Percentiles rank a stretch among this genome's conserved stretches.
Evolutionary conservation across 2,888 invertebrate species (phyloP).

Genomic region (Andricus curvator): DNA sequence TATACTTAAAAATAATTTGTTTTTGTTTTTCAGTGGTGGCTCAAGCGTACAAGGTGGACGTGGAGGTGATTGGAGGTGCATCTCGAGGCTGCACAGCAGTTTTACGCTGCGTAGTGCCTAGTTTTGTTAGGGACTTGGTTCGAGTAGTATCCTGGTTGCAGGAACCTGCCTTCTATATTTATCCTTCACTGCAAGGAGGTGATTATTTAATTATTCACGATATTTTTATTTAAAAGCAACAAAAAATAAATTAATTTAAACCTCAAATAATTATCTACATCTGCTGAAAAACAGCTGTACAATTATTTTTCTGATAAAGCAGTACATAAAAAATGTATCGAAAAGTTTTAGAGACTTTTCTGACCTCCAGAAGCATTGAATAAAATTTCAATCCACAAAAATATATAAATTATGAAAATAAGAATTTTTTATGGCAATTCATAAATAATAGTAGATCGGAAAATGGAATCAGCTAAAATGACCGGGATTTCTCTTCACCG

Average conservation of each 20-base stretch:
- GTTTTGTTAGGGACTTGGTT: constrained; percentile 87
- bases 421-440: no score
- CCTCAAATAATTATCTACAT: no score
- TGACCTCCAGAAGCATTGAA: no score
- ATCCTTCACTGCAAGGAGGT: constrained; percentile 88
- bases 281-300: no score
- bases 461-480: no score
- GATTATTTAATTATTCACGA: constrained; percentile 61
- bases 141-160: constrained; percentile 88
- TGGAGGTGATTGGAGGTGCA: constrained; percentile 84
- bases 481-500: no score
- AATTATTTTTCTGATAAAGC: no score
- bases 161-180: constrained; percentile 86
- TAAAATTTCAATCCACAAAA: no score
- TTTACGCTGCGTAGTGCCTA: constrained; percentile 85
- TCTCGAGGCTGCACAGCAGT: constrained; percentile 87
- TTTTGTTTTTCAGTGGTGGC: constrained; percentile 83
- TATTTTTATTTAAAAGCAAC: constrained; percentile 39
- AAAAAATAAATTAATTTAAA: neutral
- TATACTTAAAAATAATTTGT: neutral
- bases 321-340: no score
- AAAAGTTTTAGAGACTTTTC: no score
- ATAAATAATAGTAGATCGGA: no score
- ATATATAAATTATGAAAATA: no score
- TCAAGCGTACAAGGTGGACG: constrained; percentile 86